These are phyloP conservation scores for Vanacampus margaritifer DNA, from an alignment of 2,113 vertebrate species.

Conservation along the genomic window DNA sequence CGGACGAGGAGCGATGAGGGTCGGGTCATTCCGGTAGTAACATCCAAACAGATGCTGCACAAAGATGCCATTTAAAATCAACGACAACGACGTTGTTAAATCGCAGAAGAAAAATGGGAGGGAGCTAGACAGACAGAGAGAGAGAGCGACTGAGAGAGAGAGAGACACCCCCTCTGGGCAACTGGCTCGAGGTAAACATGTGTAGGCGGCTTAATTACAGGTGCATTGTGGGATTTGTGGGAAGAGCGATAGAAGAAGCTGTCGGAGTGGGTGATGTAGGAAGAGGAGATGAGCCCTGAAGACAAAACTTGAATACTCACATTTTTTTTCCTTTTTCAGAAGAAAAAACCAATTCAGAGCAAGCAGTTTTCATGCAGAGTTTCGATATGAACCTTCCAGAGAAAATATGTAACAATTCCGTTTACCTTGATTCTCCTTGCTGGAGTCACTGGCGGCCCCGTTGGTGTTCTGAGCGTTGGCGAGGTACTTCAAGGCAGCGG, in stretches of 20 bases:
- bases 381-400: not conserved
- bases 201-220: slow-evolving; percentile 70
- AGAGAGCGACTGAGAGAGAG: slow-evolving; percentile 26
- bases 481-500: slow-evolving; percentile 79
- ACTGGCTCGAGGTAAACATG: slow-evolving; percentile 73
- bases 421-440: slow-evolving; percentile 76
- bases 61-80: no score
- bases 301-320: slow-evolving; percentile 31
- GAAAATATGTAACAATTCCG: not conserved
- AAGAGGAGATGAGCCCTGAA: slow-evolving; percentile 52
- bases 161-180: slow-evolving; percentile 62
- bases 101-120: not conserved
- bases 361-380: not conserved
- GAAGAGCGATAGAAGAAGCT: slow-evolving; percentile 71
- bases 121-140: slow-evolving; percentile 8
- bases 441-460: slow-evolving; percentile 70
- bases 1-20: not conserved
- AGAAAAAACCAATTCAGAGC: slow-evolving; percentile 11
- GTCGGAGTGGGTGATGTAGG: slow-evolving; percentile 63
- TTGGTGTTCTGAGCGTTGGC: slow-evolving; percentile 80
- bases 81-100: no score
- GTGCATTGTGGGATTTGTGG: slow-evolving; percentile 72
- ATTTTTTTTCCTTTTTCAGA: not conserved
- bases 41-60: not conserved
- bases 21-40: not conserved